Evolutionary conservation across 2,797 vertebrate genomes (phyloP).

Genomic region (Amblyopsis hoosieri): DNA sequence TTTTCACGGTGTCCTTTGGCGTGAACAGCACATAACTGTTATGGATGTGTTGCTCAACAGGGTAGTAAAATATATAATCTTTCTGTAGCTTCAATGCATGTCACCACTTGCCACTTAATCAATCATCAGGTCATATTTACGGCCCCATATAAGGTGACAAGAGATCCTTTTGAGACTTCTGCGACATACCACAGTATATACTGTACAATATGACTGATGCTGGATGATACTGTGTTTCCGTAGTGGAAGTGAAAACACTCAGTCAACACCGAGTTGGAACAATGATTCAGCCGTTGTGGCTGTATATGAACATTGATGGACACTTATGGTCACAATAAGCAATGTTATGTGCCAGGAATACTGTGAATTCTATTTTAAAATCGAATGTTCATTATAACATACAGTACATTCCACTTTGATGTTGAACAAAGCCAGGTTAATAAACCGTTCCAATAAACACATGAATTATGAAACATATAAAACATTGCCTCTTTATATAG

Average conservation of each 20-base stretch:
- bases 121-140: background rate
- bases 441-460: background rate
- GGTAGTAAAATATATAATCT: background rate
- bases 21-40: conserved; percentile 25
- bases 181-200: background rate
- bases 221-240: background rate
- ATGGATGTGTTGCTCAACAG: conserved; percentile 23
- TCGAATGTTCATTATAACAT: background rate
- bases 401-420: background rate
- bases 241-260: background rate
- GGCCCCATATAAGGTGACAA: background rate
- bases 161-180: background rate
- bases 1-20: background rate
- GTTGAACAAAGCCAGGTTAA: background rate
- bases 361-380: conserved; percentile 32
- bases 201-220: no score
- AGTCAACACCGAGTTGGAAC: background rate
- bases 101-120: background rate
- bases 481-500: no score
- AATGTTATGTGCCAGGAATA: conserved; percentile 17
- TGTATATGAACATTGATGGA: conserved; percentile 2
- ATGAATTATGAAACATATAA: no score
- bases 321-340: background rate
- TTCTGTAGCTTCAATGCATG: background rate
- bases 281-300: background rate